phyloP scores from a whole-genome alignment of 2,888 invertebrate genomes.

The Rotaria magnacalcarata region DNA sequence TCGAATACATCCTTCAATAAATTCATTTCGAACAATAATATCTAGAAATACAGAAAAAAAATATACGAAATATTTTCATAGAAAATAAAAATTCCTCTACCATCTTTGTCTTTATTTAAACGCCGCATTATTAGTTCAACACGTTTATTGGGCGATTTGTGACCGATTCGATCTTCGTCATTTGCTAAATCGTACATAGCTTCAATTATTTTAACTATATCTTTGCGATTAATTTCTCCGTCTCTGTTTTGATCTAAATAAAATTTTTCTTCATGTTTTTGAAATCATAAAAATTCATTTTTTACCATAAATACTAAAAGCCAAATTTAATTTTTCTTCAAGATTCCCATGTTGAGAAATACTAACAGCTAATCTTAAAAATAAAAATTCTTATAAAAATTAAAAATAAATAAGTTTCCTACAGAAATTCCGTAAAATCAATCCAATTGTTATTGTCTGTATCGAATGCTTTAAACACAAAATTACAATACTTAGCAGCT shows the following conservation, averaged over 20 bases:
- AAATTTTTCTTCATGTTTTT: too few relatives aligned
- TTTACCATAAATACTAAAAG: slow-evolving; percentile 87
- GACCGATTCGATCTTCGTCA: slow-evolving; percentile 3
- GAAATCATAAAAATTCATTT: too few relatives aligned
- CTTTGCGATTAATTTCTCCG: slow-evolving; percentile 8
- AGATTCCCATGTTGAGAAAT: slow-evolving; percentile 93
- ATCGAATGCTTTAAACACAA: slow-evolving; percentile 78
- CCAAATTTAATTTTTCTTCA: slow-evolving; percentile 96
- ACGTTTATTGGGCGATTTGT: not conserved
- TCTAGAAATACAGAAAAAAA: not conserved
- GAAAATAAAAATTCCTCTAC: not conserved
- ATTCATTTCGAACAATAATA: slow-evolving; percentile 6
- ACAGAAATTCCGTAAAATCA: slow-evolving; percentile 93
- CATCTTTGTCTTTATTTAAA: not conserved
- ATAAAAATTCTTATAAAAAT: not conserved
- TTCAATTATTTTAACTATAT: slow-evolving; percentile 24
- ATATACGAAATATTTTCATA: not conserved
- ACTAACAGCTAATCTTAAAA: slow-evolving; percentile 70
- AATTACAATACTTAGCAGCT: slow-evolving; percentile 91
- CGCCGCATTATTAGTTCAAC: slow-evolving; percentile 5
- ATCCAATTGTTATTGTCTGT: slow-evolving; percentile 93
- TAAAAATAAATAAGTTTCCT: slow-evolving; percentile 54
- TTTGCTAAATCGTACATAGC: slow-evolving; percentile 35
- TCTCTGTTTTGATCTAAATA: slow-evolving; percentile 34
- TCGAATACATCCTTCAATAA: slow-evolving; percentile 17